A percentile compares a stretch with the other conserved stretches of the same genome.
phyloP scores from a whole-genome alignment of 2,888 invertebrate species.

The Trachelus iudaicus region DNA sequence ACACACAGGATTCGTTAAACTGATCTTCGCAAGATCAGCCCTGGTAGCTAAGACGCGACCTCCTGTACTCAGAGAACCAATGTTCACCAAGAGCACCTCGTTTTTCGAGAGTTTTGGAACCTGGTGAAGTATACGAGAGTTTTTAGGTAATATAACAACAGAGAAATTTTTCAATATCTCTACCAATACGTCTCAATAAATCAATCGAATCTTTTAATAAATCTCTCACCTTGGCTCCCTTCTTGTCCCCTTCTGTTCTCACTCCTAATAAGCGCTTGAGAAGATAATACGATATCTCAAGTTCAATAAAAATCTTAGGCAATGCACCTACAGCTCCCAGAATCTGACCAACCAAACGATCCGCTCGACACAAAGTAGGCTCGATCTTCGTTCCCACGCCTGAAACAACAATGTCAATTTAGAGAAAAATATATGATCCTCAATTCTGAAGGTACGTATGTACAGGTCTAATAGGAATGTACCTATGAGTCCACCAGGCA shows the following conservation, averaged over 20 bases:
- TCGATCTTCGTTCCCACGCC: conserved; percentile 99
- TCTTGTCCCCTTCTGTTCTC: conserved; percentile 98
- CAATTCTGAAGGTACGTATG: neutral
- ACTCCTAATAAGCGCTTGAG: conserved; percentile 96
- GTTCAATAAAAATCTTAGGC: conserved; percentile 96
- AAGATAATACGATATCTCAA: conserved; percentile 98
- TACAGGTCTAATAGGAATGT: neutral
- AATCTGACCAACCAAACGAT: conserved; percentile 94
- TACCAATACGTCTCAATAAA: conserved; percentile 4
- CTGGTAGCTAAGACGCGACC: conserved; percentile 94
- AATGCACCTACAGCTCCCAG: conserved; percentile 96
- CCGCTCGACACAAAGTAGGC: conserved; percentile 97
- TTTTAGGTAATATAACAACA: conserved; percentile 9
- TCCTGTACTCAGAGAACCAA: conserved; percentile 98
- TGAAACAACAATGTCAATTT: conserved; percentile 39
- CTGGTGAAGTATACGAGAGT: conserved; percentile 47
- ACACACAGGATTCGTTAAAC: conserved; percentile 97
- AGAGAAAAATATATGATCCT: neutral
- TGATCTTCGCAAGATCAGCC: conserved; percentile 97
- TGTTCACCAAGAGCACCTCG: conserved; percentile 96
- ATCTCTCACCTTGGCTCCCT: conserved; percentile 87
- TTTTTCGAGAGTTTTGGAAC: conserved; percentile 90
- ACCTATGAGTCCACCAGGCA: conserved; percentile 98
- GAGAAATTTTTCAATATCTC: neutral
- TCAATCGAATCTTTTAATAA: neutral